A percentile compares a stretch with the other conserved stretches of the same genome.
Evolutionary conservation across 2,113 vertebrate genomes (phyloP).

Genomic region (Cyprinodon tularosa): DNA sequence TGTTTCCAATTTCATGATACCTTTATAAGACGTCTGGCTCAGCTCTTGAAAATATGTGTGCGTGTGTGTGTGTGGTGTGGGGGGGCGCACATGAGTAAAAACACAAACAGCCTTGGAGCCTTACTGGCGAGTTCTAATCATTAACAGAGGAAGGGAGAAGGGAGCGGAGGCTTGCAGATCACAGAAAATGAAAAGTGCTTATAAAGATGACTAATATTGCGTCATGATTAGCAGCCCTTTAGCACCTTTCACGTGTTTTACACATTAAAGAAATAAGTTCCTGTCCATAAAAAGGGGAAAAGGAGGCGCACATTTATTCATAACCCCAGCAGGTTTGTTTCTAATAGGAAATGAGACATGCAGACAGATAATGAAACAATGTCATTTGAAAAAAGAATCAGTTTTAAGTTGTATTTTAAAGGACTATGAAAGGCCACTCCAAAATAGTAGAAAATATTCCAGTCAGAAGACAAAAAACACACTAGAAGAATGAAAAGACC

Average conservation of each 20-base stretch:
- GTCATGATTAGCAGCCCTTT: slow-evolving; percentile 49
- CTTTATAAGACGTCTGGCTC: slow-evolving; percentile 71
- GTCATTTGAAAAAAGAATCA: no score
- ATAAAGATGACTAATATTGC: slow-evolving; percentile 70
- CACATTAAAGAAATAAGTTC: slow-evolving; percentile 16
- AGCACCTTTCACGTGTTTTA: slow-evolving; percentile 40
- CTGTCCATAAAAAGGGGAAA: slow-evolving; percentile 9
- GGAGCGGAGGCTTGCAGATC: slow-evolving; percentile 56
- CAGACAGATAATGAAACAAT: no score
- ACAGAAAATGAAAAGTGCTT: slow-evolving; percentile 68
- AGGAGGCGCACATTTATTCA: not conserved
- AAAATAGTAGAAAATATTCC: not conserved
- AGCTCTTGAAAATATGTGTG: slow-evolving; percentile 45
- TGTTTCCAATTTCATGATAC: slow-evolving; percentile 77
- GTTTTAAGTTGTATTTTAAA: no score
- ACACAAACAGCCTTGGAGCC: slow-evolving; percentile 67
- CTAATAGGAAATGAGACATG: no score
- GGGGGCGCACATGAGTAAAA: slow-evolving; percentile 31
- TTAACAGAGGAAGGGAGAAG: slow-evolving; percentile 59
- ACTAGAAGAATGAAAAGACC: not conserved
- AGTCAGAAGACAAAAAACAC: not conserved
- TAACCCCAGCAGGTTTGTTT: not conserved
- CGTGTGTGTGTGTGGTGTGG: slow-evolving; percentile 33
- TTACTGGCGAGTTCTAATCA: slow-evolving; percentile 73
- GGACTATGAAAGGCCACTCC: not conserved